These are phyloP conservation scores for Chymomyza caudatula DNA, from an alignment of 2,888 invertebrate species.

Conservation along the genomic window DNA sequence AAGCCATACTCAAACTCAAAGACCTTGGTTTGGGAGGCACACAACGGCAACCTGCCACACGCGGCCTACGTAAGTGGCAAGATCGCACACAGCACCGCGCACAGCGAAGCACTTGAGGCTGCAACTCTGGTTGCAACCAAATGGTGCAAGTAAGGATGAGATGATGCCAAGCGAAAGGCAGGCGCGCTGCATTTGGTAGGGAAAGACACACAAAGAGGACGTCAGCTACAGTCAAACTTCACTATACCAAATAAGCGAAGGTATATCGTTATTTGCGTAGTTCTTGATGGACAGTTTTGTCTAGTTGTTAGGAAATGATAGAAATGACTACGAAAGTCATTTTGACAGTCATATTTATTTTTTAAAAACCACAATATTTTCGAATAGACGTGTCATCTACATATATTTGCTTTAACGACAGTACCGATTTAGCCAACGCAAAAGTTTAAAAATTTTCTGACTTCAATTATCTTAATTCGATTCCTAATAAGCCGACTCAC, in stretches of 20 bases:
- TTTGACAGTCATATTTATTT: too few relatives aligned
- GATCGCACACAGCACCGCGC: slow-evolving; percentile 58
- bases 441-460: too few relatives aligned
- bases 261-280: too few relatives aligned
- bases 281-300: too few relatives aligned
- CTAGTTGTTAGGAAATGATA: too few relatives aligned
- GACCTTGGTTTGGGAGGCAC: slow-evolving; percentile 61
- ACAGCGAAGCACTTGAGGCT: slow-evolving; percentile 36
- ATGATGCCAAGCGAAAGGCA: slow-evolving; percentile 68
- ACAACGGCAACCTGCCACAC: slow-evolving; percentile 69
- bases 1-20: slow-evolving; percentile 36
- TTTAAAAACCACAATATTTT: too few relatives aligned
- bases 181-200: slow-evolving; percentile 17
- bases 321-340: too few relatives aligned
- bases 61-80: slow-evolving; percentile 73
- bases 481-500: too few relatives aligned
- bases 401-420: too few relatives aligned
- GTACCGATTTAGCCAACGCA: too few relatives aligned
- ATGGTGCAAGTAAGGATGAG: background rate
- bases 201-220: slow-evolving; percentile 1
- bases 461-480: too few relatives aligned
- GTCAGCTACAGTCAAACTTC: background rate
- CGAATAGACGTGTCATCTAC: too few relatives aligned
- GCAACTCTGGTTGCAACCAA: slow-evolving; percentile 36
- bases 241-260: background rate